phyloP scores from a whole-genome alignment of 2,113 vertebrate species.

The Plectropomus leopardus region DNA sequence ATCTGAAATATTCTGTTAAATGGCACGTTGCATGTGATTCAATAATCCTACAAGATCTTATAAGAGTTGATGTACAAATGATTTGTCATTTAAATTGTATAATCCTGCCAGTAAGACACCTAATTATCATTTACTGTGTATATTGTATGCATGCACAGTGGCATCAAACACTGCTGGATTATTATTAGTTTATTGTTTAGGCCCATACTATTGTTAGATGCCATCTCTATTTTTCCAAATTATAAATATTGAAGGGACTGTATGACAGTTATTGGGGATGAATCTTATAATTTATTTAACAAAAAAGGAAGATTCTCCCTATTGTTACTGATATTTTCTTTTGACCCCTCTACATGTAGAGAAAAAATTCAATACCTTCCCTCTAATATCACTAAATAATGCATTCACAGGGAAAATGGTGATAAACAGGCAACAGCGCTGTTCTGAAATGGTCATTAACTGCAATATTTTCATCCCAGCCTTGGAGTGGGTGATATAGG shows the following conservation, averaged over 20 bases:
- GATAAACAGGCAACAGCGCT: neutral
- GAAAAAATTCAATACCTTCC: neutral
- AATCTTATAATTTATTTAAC: too few species aligned
- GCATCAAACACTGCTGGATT: neutral
- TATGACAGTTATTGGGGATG: too few species aligned
- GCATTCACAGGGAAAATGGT: neutral
- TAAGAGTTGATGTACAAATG: neutral
- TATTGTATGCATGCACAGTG: too few species aligned
- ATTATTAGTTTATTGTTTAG: neutral
- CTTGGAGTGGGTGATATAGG: too few species aligned
- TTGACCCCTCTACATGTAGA: neutral
- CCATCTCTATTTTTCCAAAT: neutral
- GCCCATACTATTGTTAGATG: neutral
- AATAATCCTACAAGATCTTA: too few species aligned
- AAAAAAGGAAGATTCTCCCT: too few species aligned
- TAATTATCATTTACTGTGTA: neutral
- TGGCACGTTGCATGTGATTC: neutral
- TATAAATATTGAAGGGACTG: neutral
- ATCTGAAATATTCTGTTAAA: conserved; percentile 9
- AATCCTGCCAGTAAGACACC: neutral
- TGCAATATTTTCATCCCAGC: neutral
- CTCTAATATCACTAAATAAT: neutral
- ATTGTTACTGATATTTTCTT: too few species aligned
- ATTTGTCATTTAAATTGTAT: neutral
- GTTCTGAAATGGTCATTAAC: neutral